phyloP scores from a whole-genome alignment of 2,888 invertebrate genomes.

The Serrognathus titanus region DNA sequence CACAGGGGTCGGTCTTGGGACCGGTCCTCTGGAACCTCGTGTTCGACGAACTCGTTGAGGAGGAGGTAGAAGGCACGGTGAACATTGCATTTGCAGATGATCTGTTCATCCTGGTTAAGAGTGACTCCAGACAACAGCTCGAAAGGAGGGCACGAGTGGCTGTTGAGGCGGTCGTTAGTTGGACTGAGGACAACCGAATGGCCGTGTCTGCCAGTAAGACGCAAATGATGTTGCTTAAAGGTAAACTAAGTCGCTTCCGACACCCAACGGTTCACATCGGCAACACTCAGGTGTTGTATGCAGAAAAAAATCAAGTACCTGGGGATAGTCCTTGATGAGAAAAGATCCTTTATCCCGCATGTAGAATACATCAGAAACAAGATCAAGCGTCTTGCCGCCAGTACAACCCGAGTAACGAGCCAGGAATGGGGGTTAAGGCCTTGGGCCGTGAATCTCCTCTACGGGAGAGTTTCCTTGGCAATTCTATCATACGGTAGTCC shows the following conservation, averaged over 20 bases:
- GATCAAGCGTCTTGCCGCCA: background rate
- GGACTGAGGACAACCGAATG: background rate
- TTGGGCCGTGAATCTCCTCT: too few relatives aligned
- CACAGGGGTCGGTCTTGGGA: too few relatives aligned
- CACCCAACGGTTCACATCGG: background rate
- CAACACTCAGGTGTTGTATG: background rate
- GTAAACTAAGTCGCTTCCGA: background rate
- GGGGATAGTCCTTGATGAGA: constrained; percentile 3
- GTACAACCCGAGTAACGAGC: background rate
- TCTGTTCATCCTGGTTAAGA: too few relatives aligned
- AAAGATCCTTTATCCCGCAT: background rate
- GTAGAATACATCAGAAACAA: background rate
- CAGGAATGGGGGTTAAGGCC: too few relatives aligned
- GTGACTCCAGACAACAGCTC: too few relatives aligned
- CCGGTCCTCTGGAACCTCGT: too few relatives aligned
- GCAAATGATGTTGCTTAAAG: constrained; percentile 2
- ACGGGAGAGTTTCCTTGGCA: too few relatives aligned
- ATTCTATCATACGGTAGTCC: too few relatives aligned
- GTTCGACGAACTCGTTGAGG: too few relatives aligned
- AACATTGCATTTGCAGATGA: too few relatives aligned
- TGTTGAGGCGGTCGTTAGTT: background rate
- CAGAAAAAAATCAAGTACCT: background rate
- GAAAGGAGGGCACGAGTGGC: too few relatives aligned
- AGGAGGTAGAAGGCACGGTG: too few relatives aligned
- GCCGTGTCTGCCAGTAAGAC: background rate